These are phyloP conservation scores for Tinea semifulvella DNA, from an alignment of 2,888 invertebrate genomes.

Conservation along the genomic window DNA sequence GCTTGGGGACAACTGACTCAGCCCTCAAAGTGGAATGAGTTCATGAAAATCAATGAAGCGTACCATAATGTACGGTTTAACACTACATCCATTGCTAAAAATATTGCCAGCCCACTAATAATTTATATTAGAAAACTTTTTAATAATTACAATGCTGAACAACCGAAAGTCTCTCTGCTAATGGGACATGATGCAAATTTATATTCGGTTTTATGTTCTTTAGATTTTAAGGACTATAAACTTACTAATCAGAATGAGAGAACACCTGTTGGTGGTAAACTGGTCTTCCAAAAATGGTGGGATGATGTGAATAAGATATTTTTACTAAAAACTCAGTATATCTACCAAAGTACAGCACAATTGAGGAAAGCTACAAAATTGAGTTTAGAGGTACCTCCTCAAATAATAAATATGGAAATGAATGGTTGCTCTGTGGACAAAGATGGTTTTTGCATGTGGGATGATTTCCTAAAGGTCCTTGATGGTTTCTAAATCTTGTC, in stretches of 20 bases:
- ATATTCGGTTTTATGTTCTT: slow-evolving; percentile 29
- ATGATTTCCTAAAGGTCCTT: slow-evolving; percentile 31
- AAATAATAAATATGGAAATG: slow-evolving; percentile 29
- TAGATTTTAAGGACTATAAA: slow-evolving; percentile 32
- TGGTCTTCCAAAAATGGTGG: slow-evolving; percentile 46
- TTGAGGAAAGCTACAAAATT: slow-evolving; percentile 29
- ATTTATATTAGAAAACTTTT: slow-evolving; percentile 33
- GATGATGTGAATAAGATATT: slow-evolving; percentile 25
- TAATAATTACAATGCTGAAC: slow-evolving; percentile 20
- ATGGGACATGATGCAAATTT: slow-evolving; percentile 50
- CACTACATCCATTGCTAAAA: slow-evolving; percentile 27
- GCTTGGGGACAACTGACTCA: slow-evolving; percentile 41
- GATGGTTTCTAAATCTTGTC: slow-evolving; percentile 15
- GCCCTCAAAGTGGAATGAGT: slow-evolving; percentile 29
- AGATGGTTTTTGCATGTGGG: slow-evolving; percentile 38
- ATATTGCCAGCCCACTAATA: slow-evolving; percentile 33
- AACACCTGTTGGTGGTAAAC: slow-evolving; percentile 45
- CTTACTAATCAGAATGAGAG: slow-evolving; percentile 36
- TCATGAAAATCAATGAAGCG: slow-evolving; percentile 30
- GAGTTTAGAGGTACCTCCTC: slow-evolving; percentile 30
- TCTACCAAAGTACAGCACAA: slow-evolving; percentile 36
- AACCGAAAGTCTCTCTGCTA: slow-evolving; percentile 33
- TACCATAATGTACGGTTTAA: slow-evolving; percentile 41
- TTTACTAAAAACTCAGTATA: slow-evolving; percentile 39
- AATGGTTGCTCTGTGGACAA: slow-evolving; percentile 27